Evolutionary conservation across 2,888 invertebrate species (phyloP), one percentile per base, ranked within the genome.

Genomic region (Macropis europaea): DNA sequence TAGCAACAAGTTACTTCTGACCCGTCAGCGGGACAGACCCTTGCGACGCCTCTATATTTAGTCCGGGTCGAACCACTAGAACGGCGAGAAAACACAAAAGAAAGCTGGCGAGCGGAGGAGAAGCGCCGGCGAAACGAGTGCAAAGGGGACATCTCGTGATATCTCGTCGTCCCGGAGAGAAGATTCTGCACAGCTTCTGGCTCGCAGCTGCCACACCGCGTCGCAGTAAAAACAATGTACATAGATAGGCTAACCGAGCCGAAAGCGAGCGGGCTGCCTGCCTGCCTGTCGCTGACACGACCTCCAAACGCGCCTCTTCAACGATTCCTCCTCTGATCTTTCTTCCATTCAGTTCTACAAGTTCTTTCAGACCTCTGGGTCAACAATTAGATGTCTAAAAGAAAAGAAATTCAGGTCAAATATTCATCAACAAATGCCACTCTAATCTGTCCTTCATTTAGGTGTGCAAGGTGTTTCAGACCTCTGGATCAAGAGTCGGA

Each of bases 1-100:
- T 82, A 82, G 85, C 83, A 82, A 84, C 84, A 84, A 84, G 85
- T 84, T 85, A 84, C 84, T 84, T 85, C 75, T 85, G 82, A 84
- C 79, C 81, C 77, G 79, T 80, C 79, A 73, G 77, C 81, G 68
- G 74, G 54, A 73, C 72, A 71, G 75, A 80, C 81, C 81, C 81
- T 80, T 80, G 81, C 81, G 69, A 81, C 73, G 80, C 61, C 81
- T 81, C 80, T 80, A 80, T 80, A 81, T 80, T 80, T 80, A 80
- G 80, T 71, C 63, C 67, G 66, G 73, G 75, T 80, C 75, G 79
- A 79, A 80, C 77, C 77, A 77, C 77, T 80, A 75, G 77, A 80
- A 77, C 72, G 60, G 62, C 77, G 81, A 77, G 79, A 80, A 81
- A 80, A 81, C 73, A 75, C 73, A 77, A 80, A 80, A 81, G 79